These are phyloP conservation scores for Spinus olivaceus DNA, from an alignment of 2,797 vertebrate genomes.

Conservation along the genomic window DNA sequence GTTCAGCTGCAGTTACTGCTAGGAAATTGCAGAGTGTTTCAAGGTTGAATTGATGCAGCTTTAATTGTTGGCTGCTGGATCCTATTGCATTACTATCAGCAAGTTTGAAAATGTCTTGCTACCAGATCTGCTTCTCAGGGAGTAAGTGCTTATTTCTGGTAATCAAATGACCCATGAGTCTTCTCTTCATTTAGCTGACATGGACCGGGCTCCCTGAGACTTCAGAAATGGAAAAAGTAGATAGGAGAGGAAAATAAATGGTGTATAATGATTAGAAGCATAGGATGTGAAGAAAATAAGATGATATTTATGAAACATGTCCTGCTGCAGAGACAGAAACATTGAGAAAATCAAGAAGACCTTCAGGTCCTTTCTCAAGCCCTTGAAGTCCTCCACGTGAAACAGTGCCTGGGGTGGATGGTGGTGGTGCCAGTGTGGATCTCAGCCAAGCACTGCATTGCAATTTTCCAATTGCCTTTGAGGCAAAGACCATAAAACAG, in stretches of 20 bases:
- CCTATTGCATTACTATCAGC: constrained; percentile 45
- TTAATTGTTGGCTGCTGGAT: constrained; percentile 37
- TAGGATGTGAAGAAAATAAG: not conserved
- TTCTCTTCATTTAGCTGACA: not conserved
- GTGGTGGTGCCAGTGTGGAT: not conserved
- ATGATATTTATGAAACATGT: not conserved
- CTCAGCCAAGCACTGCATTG: not conserved
- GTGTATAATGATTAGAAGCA: accelerated
- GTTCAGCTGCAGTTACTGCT: constrained; percentile 7
- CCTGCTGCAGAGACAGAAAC: not conserved
- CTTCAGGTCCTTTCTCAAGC: not conserved
- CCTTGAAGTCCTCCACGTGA: not conserved
- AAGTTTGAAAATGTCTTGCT: constrained; percentile 23
- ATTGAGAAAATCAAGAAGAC: not conserved
- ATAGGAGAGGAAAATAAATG: not conserved
- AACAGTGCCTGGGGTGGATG: not conserved
- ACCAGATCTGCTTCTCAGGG: constrained; percentile 1
- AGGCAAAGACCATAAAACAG: not conserved
- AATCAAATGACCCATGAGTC: not conserved
- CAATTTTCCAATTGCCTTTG: not conserved
- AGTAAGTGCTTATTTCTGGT: constrained; percentile 17
- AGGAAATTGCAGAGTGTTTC: constrained; percentile 22
- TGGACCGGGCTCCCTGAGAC: not conserved
- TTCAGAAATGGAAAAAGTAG: not conserved
- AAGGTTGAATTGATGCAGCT: constrained; percentile 43